phyloP scores from a whole-genome alignment of 2,888 invertebrate genomes.

The Cerastoderma edule region DNA sequence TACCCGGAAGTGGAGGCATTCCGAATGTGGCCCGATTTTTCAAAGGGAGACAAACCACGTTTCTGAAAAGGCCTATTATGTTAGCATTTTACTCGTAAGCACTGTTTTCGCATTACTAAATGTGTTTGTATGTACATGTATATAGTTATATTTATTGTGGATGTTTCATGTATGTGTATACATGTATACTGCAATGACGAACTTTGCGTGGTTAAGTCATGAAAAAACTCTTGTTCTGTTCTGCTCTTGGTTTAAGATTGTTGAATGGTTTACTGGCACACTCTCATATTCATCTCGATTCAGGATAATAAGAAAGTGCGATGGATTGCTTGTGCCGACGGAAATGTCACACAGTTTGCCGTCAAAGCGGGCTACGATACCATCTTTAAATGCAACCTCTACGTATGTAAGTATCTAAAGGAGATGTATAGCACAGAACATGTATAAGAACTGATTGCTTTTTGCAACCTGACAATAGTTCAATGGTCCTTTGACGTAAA shows the following conservation, averaged over 20 bases:
- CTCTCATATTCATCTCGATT: background rate
- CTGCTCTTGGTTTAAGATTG: background rate
- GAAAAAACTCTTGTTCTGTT: background rate
- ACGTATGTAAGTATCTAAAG: slow-evolving; percentile 24
- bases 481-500: background rate
- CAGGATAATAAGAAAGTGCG: slow-evolving; percentile 13
- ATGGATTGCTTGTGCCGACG: slow-evolving; percentile 18
- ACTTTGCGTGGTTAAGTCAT: background rate
- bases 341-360: slow-evolving; percentile 20
- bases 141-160: background rate
- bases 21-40: too few species aligned
- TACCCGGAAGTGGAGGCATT: too few species aligned
- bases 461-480: background rate
- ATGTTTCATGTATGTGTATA: background rate
- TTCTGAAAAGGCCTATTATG: too few species aligned
- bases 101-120: background rate
- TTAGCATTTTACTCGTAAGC: too few species aligned
- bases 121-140: background rate
- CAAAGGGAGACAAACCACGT: too few species aligned
- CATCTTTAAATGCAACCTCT: slow-evolving; percentile 5
- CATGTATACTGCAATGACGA: background rate
- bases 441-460: background rate
- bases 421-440: too few species aligned
- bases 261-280: background rate
- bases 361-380: slow-evolving; percentile 23